These are phyloP conservation scores for Nerophis ophidion DNA, from an alignment of 2,113 vertebrate species.

Conservation along the genomic window DNA sequence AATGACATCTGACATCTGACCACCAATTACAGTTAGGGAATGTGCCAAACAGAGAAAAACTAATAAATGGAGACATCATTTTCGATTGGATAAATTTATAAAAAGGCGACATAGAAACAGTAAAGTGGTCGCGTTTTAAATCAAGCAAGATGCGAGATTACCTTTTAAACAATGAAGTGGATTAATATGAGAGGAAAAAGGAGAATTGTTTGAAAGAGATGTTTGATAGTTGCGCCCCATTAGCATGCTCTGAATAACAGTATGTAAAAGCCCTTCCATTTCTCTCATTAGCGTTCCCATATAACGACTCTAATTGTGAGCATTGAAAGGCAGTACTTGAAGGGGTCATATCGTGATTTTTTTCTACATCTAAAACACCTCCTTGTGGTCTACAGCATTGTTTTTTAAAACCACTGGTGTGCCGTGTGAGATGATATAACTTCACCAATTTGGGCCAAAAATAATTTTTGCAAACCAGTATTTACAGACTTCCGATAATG, in stretches of 20 bases:
- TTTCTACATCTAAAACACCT: too few species aligned
- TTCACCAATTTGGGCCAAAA: too few species aligned
- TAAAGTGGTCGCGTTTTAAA: background rate
- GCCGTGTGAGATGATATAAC: too few species aligned
- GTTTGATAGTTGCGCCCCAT: constrained; percentile 23
- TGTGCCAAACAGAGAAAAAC: background rate
- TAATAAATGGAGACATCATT: too few species aligned
- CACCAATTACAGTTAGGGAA: background rate
- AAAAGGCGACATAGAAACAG: background rate
- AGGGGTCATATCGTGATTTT: too few species aligned
- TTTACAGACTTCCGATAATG: too few species aligned
- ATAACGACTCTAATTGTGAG: constrained; percentile 19
- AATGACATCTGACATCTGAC: constrained; percentile 1
- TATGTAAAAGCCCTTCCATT: constrained; percentile 40
- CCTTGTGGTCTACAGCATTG: too few species aligned
- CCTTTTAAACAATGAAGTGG: background rate
- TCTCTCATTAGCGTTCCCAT: constrained; percentile 34
- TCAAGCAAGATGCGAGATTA: too few species aligned
- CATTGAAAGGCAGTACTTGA: constrained; percentile 11
- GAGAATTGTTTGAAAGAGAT: background rate
- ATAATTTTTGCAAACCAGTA: too few species aligned
- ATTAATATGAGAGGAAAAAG: background rate
- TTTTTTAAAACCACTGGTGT: too few species aligned
- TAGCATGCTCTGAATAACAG: constrained; percentile 40
- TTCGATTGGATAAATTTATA: too few species aligned